Evolutionary conservation across 2,888 invertebrate species (phyloP).

Genomic region (Trachelus iudaicus): DNA sequence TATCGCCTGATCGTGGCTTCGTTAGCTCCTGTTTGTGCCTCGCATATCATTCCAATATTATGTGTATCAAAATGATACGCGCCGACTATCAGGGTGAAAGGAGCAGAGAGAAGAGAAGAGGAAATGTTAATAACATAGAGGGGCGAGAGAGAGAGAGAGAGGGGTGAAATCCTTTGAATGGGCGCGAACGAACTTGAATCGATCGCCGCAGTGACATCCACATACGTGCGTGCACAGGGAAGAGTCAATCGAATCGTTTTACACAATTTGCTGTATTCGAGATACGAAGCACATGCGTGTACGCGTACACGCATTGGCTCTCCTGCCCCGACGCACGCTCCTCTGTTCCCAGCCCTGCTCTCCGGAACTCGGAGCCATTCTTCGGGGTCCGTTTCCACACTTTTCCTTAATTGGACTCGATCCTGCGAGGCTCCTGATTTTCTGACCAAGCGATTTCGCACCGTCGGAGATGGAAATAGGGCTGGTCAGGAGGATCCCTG

Average conservation of each 20-base stretch:
- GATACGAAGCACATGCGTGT: background rate
- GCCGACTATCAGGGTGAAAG: background rate
- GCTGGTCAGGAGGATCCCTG: conserved; percentile 28
- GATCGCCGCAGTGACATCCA: conserved; percentile 21
- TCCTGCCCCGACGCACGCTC: background rate
- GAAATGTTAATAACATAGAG: background rate
- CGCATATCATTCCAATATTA: conserved; percentile 23
- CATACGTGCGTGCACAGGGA: conserved; percentile 42
- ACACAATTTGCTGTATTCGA: conserved; percentile 40
- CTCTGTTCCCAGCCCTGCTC: background rate
- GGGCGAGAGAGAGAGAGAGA: too few relatives aligned
- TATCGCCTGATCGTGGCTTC: conserved; percentile 20
- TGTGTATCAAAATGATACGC: background rate
- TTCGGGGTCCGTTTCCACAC: too few relatives aligned
- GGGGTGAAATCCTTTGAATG: too few relatives aligned
- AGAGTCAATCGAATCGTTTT: conserved; percentile 54
- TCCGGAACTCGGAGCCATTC: background rate
- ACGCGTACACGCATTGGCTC: background rate
- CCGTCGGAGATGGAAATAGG: conserved; percentile 22
- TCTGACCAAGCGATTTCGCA: too few relatives aligned
- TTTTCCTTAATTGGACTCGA: too few relatives aligned
- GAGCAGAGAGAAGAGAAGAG: background rate
- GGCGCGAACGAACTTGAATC: too few relatives aligned
- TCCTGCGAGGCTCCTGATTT: too few relatives aligned
- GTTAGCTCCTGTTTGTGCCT: conserved; percentile 28